These are phyloP conservation scores for Harpagoxenus sublaevis DNA, from an alignment of 2,888 invertebrate genomes.

Conservation along the genomic window DNA sequence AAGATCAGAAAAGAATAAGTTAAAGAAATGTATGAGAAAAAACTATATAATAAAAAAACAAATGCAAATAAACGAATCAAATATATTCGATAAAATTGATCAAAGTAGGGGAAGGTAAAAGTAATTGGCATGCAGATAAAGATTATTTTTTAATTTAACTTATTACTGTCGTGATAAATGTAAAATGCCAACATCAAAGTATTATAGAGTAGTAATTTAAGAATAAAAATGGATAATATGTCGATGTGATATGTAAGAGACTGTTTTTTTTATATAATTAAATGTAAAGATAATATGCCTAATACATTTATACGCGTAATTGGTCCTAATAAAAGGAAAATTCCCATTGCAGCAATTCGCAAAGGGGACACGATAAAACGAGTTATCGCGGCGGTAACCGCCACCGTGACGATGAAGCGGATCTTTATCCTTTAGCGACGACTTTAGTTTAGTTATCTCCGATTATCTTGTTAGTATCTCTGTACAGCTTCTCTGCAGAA, in stretches of 20 bases:
- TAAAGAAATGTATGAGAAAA: not conserved
- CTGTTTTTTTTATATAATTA: not conserved
- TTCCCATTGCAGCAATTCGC: slow-evolving; percentile 18
- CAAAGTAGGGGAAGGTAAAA: not conserved
- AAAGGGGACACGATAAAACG: slow-evolving; percentile 35
- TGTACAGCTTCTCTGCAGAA: slow-evolving; percentile 13
- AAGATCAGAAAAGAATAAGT: not conserved
- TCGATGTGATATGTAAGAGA: not conserved
- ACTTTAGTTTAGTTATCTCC: slow-evolving; percentile 53
- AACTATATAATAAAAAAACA: not conserved
- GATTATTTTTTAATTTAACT: not conserved
- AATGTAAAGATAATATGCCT: not conserved
- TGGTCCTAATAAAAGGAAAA: slow-evolving; percentile 21
- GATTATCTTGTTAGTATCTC: slow-evolving; percentile 51
- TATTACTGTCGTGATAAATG: not conserved
- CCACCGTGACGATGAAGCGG: slow-evolving; percentile 27
- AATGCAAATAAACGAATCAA: not conserved
- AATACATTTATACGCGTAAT: slow-evolving; percentile 26
- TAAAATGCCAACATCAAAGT: not conserved
- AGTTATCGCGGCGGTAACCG: slow-evolving; percentile 36
- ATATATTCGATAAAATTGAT: slow-evolving; percentile 12
- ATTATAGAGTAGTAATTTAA: not conserved
- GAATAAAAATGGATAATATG: slow-evolving; percentile 1
- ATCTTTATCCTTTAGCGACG: slow-evolving; percentile 47
- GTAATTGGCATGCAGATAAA: not conserved